Conservation (phyloP, 2,888 invertebrate species). For the Copidosoma aretas region DNA sequence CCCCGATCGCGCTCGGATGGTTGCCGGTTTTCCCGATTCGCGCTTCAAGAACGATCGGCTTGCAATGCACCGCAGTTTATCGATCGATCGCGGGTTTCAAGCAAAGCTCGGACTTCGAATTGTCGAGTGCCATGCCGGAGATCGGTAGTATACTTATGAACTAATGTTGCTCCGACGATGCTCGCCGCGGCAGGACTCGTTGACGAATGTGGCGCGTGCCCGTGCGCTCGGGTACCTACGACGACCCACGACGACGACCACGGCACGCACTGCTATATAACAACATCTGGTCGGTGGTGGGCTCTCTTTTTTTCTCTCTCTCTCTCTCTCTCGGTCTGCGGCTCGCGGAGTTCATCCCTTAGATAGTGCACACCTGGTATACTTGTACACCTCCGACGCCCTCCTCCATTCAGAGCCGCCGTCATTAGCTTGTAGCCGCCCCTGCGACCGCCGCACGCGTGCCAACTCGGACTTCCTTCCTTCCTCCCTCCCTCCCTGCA, state of each 20-base stretch:
- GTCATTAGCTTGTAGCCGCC: not conserved
- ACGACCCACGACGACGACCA: slow-evolving; percentile 4
- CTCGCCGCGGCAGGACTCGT: slow-evolving; percentile 7
- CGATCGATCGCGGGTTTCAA: not conserved
- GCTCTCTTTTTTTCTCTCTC: not conserved
- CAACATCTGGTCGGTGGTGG: slow-evolving; percentile 56
- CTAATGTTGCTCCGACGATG: slow-evolving; percentile 12
- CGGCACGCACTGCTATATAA: slow-evolving; percentile 35
- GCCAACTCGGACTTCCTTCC: slow-evolving; percentile 6
- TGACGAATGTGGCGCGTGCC: slow-evolving; percentile 29
- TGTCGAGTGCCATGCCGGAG: no score
- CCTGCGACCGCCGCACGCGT: not conserved
- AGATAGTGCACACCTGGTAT: slow-evolving; percentile 57
- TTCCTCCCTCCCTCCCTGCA: not conserved
- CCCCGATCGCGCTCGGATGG: not conserved
- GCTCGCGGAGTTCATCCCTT: slow-evolving; percentile 53
- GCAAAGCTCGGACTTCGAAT: not conserved
- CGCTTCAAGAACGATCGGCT: no score
- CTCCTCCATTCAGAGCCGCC: slow-evolving; percentile 33
- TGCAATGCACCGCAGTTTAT: no score
- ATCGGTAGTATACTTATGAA: no score
- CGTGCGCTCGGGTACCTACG: not conserved
- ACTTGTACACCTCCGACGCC: no score
- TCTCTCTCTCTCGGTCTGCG: not conserved
- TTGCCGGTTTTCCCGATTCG: not conserved